Base-by-base conservation (phyloP, 2,888 invertebrate species). In the Melieria crassipennis region DNA sequence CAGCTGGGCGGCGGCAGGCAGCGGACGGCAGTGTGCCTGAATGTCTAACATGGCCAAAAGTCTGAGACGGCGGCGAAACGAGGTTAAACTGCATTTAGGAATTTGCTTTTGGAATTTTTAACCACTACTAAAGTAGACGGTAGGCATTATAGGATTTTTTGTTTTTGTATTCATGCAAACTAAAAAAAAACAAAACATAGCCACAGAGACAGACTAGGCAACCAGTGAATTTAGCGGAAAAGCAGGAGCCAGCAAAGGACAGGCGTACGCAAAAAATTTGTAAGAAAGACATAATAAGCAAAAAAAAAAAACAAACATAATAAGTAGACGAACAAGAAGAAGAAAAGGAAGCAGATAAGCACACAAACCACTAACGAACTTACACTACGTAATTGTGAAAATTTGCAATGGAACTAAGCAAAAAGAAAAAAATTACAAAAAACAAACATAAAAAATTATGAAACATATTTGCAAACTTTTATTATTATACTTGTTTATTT, bases 221-320 rank as follows among this genome's bases (percentile, higher is more conserved):
- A 82, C 81, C 82, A 82, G 82, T 82, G 82, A 82, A 82, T 82
- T 82, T 82, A 81, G 30, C 30, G 30, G 30, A 30, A 30, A 30
- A 30, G 30, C 30, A 30, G 30, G 30, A 30, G 30, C 30, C 30
- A 30, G 30, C 30, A 30, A 30, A 30, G 3, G 30, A 30, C 30
- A 30, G 30, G 30, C 30, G 30, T 30, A 30, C 30, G 30, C 30
- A 30, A 30, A 3, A 30, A 1, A 30, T 30, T 30, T 30, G 30
- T 30, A 30, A 30, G 2, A 30, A 30, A 30, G 30, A 30, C 30
- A 30, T 30, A 1, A 30, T 30, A 3, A 30, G 2, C 30, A 30
- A 30, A 30, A 30, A 30, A 30, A 30, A 30, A 30, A 30, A 30
- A 30, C 16, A 16, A 16, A 16, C 16, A 30, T 30, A 2, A 3